phyloP scores from a whole-genome alignment of 2,888 invertebrate species.

The Dicycla oo region DNA sequence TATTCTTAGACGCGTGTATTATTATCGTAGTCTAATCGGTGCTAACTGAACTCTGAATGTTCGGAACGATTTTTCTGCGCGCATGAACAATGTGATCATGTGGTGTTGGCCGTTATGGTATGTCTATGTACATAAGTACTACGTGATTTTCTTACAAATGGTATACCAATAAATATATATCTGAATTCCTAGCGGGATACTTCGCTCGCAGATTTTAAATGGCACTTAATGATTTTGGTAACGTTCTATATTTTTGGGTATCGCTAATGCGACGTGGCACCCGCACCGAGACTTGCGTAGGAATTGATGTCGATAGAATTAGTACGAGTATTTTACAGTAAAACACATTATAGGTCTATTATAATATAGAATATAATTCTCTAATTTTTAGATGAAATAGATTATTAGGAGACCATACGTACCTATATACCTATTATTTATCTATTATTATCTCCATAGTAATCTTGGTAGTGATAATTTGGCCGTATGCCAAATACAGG shows the following conservation, averaged over 20 bases:
- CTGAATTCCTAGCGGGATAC: slow-evolving; percentile 27
- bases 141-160: slow-evolving; percentile 62
- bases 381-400: background rate
- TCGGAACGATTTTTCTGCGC: slow-evolving; percentile 43
- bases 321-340: background rate
- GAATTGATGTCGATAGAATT: slow-evolving; percentile 1
- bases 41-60: slow-evolving; percentile 48
- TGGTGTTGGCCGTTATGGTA: slow-evolving; percentile 48
- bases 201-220: slow-evolving; percentile 55
- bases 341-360: background rate
- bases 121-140: slow-evolving; percentile 35
- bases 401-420: background rate
- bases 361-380: background rate
- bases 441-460: background rate
- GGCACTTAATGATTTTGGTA: slow-evolving; percentile 42
- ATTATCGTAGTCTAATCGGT: slow-evolving; percentile 46
- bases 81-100: slow-evolving; percentile 50
- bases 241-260: slow-evolving; percentile 30
- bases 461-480: slow-evolving; percentile 5
- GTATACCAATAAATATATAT: slow-evolving; percentile 47
- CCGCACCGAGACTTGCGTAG: background rate
- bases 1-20: slow-evolving; percentile 50
- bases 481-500: slow-evolving; percentile 6
- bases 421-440: background rate
- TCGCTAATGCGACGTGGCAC: slow-evolving; percentile 20